Evolutionary conservation across 2,888 invertebrate genomes (phyloP), one percentile per base, ranked within the genome.

Genomic region (Tigriopus californicus): DNA sequence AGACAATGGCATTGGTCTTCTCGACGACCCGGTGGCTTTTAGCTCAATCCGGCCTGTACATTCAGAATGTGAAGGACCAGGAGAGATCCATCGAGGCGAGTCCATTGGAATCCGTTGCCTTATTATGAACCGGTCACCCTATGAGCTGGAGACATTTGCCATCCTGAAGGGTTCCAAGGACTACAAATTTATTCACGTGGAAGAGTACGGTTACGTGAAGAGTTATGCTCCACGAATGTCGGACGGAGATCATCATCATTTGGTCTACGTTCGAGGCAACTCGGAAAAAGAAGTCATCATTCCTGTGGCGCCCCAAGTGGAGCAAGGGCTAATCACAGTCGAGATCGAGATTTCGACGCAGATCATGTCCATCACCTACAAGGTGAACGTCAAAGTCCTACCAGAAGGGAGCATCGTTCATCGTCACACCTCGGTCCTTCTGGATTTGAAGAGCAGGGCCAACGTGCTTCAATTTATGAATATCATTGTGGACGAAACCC

Each of bases 381-480:
- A 11, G 18, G 48, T 58, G 33, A 41, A 24, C 11, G 49, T 58
- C 13, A 22, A 48, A 5, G 49, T 58, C 18, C 33, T 58, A 12
- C 58, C 58, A 6, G 58, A 58, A 47, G 58, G 58, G 1, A 49
- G 48, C 41, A 58, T 58, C 15, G 58, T 58, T 12, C 58, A 58
- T 41, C 13, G 58, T 0, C 94, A 97, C 75, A 90, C 94, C 65
- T 86, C 94, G 0, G 80, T 90, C 52, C 76, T 95, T 0, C 74
- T 95, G 11, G 94, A 95, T 76, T 76, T 97, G 61, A 91, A 90
- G 63, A 91, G 85, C 72, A 80, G 88, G 42, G 89, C 90, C 0
- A 86, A 86, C 71, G 82, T 87, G 57, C 83, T 92, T 74, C 91
- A 92, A 67, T 91, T 92, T 71, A 83, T 95, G 81, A 90, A 94